Percentiles rank a stretch among this genome's conserved stretches.
Conservation (phyloP, 2,888 invertebrate genomes). For the Liposcelis brunnea region DNA sequence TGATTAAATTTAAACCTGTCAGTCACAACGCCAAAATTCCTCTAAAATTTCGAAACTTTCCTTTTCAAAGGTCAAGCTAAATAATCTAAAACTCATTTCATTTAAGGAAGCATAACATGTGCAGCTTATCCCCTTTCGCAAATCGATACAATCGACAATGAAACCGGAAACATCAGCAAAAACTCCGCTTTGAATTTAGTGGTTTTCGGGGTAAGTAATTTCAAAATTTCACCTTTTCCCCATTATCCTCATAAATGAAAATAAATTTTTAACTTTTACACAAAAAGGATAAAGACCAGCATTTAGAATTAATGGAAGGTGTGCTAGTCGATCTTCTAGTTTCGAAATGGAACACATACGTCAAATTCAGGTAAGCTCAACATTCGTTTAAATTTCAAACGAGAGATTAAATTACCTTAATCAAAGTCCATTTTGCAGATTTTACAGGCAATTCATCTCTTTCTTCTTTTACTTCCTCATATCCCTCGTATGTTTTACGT, state of each 20-base stretch:
- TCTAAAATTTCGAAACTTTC: no score
- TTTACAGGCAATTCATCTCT: slow-evolving; percentile 79
- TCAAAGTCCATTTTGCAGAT: slow-evolving; percentile 48
- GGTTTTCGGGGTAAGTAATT: slow-evolving; percentile 71
- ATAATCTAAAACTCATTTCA: slow-evolving; percentile 2
- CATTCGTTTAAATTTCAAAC: neutral
- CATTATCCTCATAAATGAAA: no score
- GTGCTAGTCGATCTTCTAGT: slow-evolving; percentile 82
- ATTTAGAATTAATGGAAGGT: slow-evolving; percentile 88
- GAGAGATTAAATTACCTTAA: neutral
- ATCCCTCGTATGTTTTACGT: slow-evolving; percentile 72
- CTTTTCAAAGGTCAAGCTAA: neutral
- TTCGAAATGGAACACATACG: slow-evolving; percentile 97
- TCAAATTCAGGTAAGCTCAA: slow-evolving; percentile 45
- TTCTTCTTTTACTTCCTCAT: slow-evolving; percentile 83
- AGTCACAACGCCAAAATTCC: no score
- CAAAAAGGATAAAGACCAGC: slow-evolving; percentile 74
- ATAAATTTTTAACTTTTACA: neutral
- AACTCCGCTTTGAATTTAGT: slow-evolving; percentile 90
- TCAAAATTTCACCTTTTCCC: no score
- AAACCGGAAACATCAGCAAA: slow-evolving; percentile 83
- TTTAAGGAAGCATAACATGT: slow-evolving; percentile 68
- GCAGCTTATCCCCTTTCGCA: slow-evolving; percentile 91
- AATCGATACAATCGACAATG: slow-evolving; percentile 86
- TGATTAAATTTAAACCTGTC: no score